These are phyloP conservation scores for Brevimyrus niger DNA, from an alignment of 2,113 vertebrate species.

Conservation along the genomic window DNA sequence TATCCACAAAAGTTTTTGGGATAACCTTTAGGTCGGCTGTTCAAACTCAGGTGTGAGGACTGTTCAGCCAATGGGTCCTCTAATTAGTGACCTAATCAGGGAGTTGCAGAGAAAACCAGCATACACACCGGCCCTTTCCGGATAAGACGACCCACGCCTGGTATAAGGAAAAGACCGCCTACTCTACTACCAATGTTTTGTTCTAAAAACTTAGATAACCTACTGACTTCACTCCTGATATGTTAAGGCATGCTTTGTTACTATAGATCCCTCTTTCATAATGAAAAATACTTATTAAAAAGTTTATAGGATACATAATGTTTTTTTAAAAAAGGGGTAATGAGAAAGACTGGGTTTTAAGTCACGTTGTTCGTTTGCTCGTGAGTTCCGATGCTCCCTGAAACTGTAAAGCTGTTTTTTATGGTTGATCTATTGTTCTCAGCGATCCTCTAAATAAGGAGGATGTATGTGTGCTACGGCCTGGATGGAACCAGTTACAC, in stretches of 20 bases:
- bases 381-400: neutral
- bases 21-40: too few species aligned
- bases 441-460: neutral
- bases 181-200: neutral
- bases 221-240: neutral
- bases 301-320: neutral
- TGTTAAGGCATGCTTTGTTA: neutral
- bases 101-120: too few species aligned
- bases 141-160: too few species aligned
- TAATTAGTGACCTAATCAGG: too few species aligned
- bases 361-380: neutral
- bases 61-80: too few species aligned
- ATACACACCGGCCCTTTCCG: too few species aligned
- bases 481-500: neutral
- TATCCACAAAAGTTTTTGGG: too few species aligned
- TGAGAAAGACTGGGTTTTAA: neutral
- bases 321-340: neutral
- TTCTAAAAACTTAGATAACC: neutral
- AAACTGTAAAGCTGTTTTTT: neutral
- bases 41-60: too few species aligned
- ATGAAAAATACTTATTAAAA: neutral
- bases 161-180: neutral
- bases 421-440: neutral
- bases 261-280: neutral
- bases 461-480: neutral